Conservation (phyloP, 2,113 vertebrate species). For the Anhinga rufa region DNA sequence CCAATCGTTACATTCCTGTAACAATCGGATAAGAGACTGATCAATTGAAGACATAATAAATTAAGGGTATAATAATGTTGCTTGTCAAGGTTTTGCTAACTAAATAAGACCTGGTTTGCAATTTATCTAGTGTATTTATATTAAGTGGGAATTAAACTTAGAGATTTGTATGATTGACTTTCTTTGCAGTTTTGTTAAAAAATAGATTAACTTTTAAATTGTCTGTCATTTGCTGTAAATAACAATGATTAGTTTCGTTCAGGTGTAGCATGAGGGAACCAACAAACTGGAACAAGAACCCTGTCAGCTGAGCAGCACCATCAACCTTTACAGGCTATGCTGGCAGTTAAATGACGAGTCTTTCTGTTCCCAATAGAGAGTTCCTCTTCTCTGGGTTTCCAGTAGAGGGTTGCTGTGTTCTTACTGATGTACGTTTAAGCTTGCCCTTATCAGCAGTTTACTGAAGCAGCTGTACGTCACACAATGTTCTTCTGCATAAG, state of each 20-base stretch:
- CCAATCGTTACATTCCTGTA: neutral
- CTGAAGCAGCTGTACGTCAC: slow-evolving; percentile 32
- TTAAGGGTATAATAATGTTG: slow-evolving; percentile 37
- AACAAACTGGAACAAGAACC: slow-evolving; percentile 31
- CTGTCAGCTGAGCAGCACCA: slow-evolving; percentile 10
- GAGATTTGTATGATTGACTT: slow-evolving; percentile 41
- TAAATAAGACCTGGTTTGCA: slow-evolving; percentile 40
- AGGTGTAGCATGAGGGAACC: neutral
- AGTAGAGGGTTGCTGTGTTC: slow-evolving; percentile 20
- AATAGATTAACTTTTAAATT: slow-evolving; percentile 67
- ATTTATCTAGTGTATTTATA: slow-evolving; percentile 55
- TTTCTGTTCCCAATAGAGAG: neutral
- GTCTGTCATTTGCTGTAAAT: slow-evolving; percentile 68
- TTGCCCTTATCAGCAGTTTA: slow-evolving; percentile 57
- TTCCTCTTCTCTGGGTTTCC: neutral
- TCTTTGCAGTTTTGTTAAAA: slow-evolving; percentile 22
- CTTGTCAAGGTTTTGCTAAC: slow-evolving; percentile 47
- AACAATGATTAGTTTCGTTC: slow-evolving; percentile 60
- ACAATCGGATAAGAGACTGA: slow-evolving; percentile 18
- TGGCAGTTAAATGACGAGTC: neutral
- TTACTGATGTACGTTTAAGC: neutral
- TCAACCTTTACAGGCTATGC: neutral
- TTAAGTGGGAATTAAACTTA: slow-evolving; percentile 44
- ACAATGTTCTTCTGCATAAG: slow-evolving; percentile 46
- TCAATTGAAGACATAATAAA: slow-evolving; percentile 23